phyloP scores from a whole-genome alignment of 2,888 invertebrate genomes.

The Phalera bucephala region DNA sequence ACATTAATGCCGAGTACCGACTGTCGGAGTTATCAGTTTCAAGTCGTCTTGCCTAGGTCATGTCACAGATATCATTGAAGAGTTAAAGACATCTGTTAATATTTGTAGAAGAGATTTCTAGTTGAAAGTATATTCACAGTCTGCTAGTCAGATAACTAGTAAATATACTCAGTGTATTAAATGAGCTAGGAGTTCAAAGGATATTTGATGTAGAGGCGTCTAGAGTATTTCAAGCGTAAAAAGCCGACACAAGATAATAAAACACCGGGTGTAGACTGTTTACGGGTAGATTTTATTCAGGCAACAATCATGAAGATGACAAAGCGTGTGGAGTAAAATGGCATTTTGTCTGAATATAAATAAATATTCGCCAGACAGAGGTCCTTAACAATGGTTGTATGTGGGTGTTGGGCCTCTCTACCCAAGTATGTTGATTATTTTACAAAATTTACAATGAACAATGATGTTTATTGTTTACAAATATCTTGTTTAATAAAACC shows the following conservation, averaged over 20 bases:
- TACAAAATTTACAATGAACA: slow-evolving; percentile 26
- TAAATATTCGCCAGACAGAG: slow-evolving; percentile 26
- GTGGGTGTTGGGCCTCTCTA: slow-evolving; percentile 31
- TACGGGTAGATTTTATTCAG: slow-evolving; percentile 23
- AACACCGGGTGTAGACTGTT: slow-evolving; percentile 20
- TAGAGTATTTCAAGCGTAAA: slow-evolving; percentile 55
- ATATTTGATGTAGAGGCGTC: slow-evolving; percentile 28
- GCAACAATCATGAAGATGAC: slow-evolving; percentile 24
- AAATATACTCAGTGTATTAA: slow-evolving; percentile 45
- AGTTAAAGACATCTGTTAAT: not conserved
- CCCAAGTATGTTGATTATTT: slow-evolving; percentile 32
- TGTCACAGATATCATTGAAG: too few relatives aligned
- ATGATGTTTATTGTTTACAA: slow-evolving; percentile 28
- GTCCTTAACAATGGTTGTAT: slow-evolving; percentile 31
- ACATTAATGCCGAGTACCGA: slow-evolving; percentile 1
- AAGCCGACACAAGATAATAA: slow-evolving; percentile 39
- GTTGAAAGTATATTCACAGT: slow-evolving; percentile 11
- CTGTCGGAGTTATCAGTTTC: slow-evolving; percentile 4
- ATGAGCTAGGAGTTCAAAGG: slow-evolving; percentile 47
- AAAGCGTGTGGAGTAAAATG: slow-evolving; percentile 17
- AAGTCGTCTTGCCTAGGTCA: slow-evolving; percentile 2
- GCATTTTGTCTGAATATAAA: slow-evolving; percentile 25
- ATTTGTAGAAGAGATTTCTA: slow-evolving; percentile 5
- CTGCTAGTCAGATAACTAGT: slow-evolving; percentile 18
- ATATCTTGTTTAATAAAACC: slow-evolving; percentile 21